Evolutionary conservation across 2,113 vertebrate species (phyloP).

Genomic region (Crotalus tigris): DNA sequence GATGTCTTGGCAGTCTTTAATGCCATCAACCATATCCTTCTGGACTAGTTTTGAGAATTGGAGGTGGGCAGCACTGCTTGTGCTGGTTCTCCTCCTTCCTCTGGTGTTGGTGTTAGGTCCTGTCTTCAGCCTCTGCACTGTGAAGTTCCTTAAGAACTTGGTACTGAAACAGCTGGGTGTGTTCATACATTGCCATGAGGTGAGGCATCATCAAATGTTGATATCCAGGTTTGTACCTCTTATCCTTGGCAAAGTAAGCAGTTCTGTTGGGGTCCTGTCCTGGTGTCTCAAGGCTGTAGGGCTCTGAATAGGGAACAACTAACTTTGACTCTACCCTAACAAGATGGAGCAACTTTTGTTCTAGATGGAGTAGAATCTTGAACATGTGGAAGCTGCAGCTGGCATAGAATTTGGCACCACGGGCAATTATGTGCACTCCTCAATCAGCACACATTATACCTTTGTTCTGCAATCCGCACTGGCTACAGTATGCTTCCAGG

Average conservation of each 20-base stretch:
- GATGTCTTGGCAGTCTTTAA: no score
- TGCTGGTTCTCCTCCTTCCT: background rate
- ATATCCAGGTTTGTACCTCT: background rate
- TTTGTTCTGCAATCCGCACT: background rate
- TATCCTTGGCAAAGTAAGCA: background rate
- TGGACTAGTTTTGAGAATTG: background rate
- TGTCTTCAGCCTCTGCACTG: background rate
- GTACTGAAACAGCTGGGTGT: background rate
- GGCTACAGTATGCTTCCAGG: background rate
- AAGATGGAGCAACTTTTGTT: background rate
- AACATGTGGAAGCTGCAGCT: background rate
- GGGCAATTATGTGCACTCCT: background rate
- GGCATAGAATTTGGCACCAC: background rate
- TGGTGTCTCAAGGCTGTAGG: background rate
- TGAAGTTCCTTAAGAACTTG: background rate
- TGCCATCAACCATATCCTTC: background rate
- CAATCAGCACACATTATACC: background rate
- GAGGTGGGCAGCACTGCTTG: background rate
- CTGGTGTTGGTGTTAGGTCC: background rate
- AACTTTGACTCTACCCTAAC: background rate
- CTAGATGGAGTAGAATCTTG: background rate
- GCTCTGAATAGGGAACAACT: background rate
- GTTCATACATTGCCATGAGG: background rate
- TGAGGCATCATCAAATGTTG: background rate
- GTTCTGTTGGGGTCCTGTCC: background rate